Conservation (phyloP, 2,888 invertebrate genomes). For the Bombylius major region DNA sequence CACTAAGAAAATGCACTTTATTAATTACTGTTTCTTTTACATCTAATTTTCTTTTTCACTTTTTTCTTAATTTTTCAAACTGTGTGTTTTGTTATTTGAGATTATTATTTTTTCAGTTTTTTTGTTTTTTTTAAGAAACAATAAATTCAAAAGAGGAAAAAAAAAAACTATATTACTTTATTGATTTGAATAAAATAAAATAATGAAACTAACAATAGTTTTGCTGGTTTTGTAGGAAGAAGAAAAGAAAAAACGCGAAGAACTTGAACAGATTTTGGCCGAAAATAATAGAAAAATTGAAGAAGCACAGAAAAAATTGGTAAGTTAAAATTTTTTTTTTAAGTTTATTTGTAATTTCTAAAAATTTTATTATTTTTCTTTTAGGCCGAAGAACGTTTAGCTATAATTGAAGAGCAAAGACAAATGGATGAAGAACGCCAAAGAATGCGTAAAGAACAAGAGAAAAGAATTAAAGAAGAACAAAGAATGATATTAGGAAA, state of each 20-base stretch:
- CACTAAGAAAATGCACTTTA: too few relatives aligned
- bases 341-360: neutral
- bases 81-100: too few relatives aligned
- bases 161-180: neutral
- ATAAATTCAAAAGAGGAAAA: neutral
- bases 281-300: conserved; percentile 97
- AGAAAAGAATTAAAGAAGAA: conserved; percentile 83
- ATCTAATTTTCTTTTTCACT: too few relatives aligned
- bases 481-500: conserved; percentile 95
- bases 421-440: conserved; percentile 92
- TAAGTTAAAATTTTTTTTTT: conserved; percentile 38
- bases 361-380: conserved; percentile 13
- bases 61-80: too few relatives aligned
- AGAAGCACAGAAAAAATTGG: conserved; percentile 93
- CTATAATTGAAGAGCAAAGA: conserved; percentile 93
- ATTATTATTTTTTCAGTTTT: too few relatives aligned
- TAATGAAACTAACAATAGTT: neutral
- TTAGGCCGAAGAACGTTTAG: conserved; percentile 91
- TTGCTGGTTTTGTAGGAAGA: conserved; percentile 71
- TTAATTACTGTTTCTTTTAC: too few relatives aligned
- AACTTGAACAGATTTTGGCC: conserved; percentile 90
- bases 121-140: too few relatives aligned
- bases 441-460: conserved; percentile 84
- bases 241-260: conserved; percentile 89
- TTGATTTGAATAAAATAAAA: neutral